phyloP scores from a whole-genome alignment of 2,888 invertebrate genomes.

The Eilema griseolum region DNA sequence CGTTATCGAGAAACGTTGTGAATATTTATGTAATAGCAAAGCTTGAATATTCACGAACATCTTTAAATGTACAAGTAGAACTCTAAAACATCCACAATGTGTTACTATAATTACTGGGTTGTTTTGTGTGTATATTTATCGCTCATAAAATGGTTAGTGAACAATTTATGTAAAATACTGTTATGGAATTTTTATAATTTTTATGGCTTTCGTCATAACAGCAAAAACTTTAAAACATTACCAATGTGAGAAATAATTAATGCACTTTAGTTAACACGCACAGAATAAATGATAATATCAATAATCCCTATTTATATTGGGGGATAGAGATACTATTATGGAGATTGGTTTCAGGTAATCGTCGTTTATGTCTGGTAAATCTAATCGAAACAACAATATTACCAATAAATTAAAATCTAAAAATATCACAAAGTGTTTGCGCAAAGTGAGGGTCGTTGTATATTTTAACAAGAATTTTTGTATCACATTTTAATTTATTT shows the following conservation, averaged over 20 bases:
- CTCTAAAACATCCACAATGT: conserved; percentile 1
- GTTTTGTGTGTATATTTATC: background rate
- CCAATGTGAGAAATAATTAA: background rate
- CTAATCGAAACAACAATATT: too few relatives aligned
- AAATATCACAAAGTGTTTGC: too few relatives aligned
- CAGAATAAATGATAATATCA: too few relatives aligned
- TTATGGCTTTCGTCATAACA: background rate
- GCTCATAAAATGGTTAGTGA: background rate
- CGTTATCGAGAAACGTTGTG: conserved; percentile 39
- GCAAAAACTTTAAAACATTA: background rate
- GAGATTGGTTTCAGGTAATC: too few relatives aligned
- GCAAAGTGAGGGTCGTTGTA: too few relatives aligned
- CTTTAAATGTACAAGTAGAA: background rate
- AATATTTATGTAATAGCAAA: conserved; percentile 36
- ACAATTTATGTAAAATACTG: background rate
- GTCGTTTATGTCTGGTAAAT: too few relatives aligned
- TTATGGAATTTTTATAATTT: background rate
- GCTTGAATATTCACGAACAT: conserved; percentile 10
- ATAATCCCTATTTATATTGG: too few relatives aligned
- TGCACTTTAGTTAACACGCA: background rate
- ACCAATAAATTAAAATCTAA: too few relatives aligned
- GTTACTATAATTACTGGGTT: background rate
- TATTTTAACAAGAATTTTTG: too few relatives aligned
- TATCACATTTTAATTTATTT: too few relatives aligned
- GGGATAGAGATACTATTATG: too few relatives aligned